These are phyloP conservation scores for Apamea sordens DNA, from an alignment of 2,888 invertebrate genomes.

Conservation along the genomic window DNA sequence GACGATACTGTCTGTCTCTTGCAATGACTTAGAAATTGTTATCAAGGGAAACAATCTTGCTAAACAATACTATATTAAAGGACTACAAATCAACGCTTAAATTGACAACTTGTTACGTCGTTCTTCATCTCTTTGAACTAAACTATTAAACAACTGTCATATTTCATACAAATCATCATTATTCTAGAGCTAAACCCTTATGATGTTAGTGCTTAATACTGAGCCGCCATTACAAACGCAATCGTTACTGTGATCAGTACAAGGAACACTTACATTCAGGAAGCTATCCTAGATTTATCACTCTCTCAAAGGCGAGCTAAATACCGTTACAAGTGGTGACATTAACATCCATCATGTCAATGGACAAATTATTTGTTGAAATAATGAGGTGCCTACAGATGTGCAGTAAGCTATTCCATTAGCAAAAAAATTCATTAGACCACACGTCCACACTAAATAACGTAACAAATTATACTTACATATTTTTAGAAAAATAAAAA, in stretches of 20 bases:
- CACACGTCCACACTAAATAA: conserved; percentile 67
- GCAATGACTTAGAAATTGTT: conserved; percentile 28
- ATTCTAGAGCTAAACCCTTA: conserved; percentile 35
- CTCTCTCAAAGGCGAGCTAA: conserved; percentile 79
- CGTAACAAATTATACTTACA: conserved; percentile 48
- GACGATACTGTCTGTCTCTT: conserved; percentile 38
- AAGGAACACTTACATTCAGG: conserved; percentile 73
- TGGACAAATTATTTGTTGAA: conserved; percentile 79
- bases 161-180: conserved; percentile 48
- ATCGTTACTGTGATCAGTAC: conserved; percentile 58
- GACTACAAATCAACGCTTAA: conserved; percentile 19
- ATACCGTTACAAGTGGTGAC: conserved; percentile 76
- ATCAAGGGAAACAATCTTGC: neutral
- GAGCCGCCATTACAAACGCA: conserved; percentile 41
- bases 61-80: neutral
- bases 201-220: conserved; percentile 37
- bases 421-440: conserved; percentile 63
- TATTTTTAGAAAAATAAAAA: conserved; percentile 64
- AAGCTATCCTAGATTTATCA: conserved; percentile 79
- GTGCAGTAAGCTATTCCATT: conserved; percentile 69
- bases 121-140: conserved; percentile 46
- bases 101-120: conserved; percentile 38
- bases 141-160: conserved; percentile 45
- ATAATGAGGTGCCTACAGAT: conserved; percentile 75
- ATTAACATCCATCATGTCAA: conserved; percentile 80